Percentiles rank a stretch among this genome's conserved stretches.
These are phyloP conservation scores for Corythoichthys haematopterus DNA, from an alignment of 2,113 vertebrate species.

Conservation along the genomic window DNA sequence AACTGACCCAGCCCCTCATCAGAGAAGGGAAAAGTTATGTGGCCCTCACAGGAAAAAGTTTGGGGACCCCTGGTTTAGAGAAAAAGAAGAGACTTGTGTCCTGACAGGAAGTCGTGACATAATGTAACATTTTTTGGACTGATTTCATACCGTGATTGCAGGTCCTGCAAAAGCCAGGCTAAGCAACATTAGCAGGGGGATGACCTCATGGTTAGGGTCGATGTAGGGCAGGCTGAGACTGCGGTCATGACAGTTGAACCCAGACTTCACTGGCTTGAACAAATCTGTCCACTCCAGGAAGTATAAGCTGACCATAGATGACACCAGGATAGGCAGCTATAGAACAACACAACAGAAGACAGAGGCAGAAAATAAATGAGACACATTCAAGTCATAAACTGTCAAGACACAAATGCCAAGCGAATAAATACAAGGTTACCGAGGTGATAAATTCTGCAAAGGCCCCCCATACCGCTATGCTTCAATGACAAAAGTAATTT, in stretches of 20 bases:
- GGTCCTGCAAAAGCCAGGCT: constrained; percentile 92
- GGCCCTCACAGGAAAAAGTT: too few relatives aligned
- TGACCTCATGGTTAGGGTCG: constrained; percentile 88
- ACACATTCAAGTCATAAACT: constrained; percentile 20
- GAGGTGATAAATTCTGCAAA: constrained; percentile 15
- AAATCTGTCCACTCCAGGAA: constrained; percentile 96
- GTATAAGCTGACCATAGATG: constrained; percentile 94
- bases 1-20: too few relatives aligned
- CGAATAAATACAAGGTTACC: constrained; percentile 36
- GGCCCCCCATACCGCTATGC: constrained; percentile 23
- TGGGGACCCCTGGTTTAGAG: too few relatives aligned
- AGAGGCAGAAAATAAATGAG: not conserved
- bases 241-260: constrained; percentile 93
- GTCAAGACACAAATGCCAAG: constrained; percentile 17
- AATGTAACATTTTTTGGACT: not conserved
- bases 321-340: constrained; percentile 92
- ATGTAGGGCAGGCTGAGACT: constrained; percentile 95
- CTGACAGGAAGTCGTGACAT: not conserved
- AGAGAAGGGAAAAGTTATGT: too few relatives aligned
- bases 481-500: constrained; percentile 44
- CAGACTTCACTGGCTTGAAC: constrained; percentile 92
- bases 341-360: not conserved
- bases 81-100: too few relatives aligned
- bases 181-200: constrained; percentile 93
- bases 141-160: constrained; percentile 80